Base-by-base conservation (phyloP, 2,797 vertebrate species). In the Rhodeus uyekii region DNA sequence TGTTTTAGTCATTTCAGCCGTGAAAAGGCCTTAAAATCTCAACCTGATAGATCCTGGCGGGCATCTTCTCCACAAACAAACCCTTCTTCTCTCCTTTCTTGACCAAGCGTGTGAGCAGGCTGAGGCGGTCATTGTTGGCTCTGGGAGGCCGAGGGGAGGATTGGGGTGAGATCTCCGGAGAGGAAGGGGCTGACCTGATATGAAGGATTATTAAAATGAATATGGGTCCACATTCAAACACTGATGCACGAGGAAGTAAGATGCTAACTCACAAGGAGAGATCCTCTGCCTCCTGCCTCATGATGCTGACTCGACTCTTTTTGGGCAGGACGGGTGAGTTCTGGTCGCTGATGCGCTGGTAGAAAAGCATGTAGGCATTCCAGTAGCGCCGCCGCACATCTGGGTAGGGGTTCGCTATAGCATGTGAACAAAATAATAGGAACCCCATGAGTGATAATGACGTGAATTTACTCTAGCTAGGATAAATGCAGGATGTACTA, bases 351-450 rank as follows among this genome's bases (percentile, higher is more conserved):
- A 97, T 97, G 73, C 97, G 95, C 91, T 99, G 98, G 91, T 99
- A 99, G 89, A 99, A 99, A 75, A 99, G 92, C 98, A 99, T 99
- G 90, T 99, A 99, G 81, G 98, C 98, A 0, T 99, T 99, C 98
- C 98, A 99, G 92, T 99, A 99, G 44, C 98, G 94, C 73, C 98
- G 93, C 27, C 98, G 96, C 42, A 99, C 95, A 1, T 99, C 98
- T 3, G 98, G 97, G 88, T 99, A 99, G 0, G 98, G 98, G 80
- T 99, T 99, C 65, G 98, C 98, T 99, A 89, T 29, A 65, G 46
- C 22, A 38, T n/a, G 8, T 58, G 5, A 72, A 50, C 22, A 76
- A 2, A 48, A 5, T 36, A 10, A 36, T 5, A 73, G 4, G 9
- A 14, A n/a, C 10, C 22, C 1, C 8, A 36, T 8, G 5, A n/a